Evolutionary conservation across 2,888 invertebrate genomes (phyloP).

Genomic region (Drosophila lutescens): DNA sequence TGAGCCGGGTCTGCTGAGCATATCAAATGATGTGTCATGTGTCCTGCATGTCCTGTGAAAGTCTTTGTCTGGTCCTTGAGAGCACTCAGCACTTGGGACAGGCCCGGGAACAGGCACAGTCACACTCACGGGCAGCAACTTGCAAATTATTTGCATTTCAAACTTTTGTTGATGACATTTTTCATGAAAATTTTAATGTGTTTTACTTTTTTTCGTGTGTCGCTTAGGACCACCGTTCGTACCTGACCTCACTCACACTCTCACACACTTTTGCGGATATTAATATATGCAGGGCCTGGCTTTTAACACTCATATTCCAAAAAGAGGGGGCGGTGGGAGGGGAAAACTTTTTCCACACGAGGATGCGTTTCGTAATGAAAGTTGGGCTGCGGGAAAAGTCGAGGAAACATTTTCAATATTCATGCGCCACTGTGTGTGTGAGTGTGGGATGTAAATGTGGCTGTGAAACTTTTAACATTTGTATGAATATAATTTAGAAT

Average conservation of each 20-base stretch:
- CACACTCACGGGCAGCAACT: slow-evolving; percentile 34
- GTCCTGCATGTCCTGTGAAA: slow-evolving; percentile 42
- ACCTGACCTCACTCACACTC: slow-evolving; percentile 25
- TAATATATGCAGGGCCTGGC: slow-evolving; percentile 78
- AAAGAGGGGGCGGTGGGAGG: slow-evolving; percentile 10
- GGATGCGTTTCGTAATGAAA: slow-evolving; percentile 74
- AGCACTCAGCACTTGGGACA: slow-evolving; percentile 59
- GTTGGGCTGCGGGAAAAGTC: slow-evolving; percentile 47
- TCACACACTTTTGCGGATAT: slow-evolving; percentile 66
- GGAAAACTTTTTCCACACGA: slow-evolving; percentile 72
- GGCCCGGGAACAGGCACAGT: slow-evolving; percentile 11
- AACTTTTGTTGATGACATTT: slow-evolving; percentile 81
- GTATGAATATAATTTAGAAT: slow-evolving; percentile 80
- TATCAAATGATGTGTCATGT: slow-evolving; percentile 60
- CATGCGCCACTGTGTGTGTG: slow-evolving; percentile 58
- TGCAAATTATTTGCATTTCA: slow-evolving; percentile 75
- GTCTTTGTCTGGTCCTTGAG: slow-evolving; percentile 63
- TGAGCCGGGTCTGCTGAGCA: slow-evolving; percentile 36
- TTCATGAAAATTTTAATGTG: slow-evolving; percentile 79
- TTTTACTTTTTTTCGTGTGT: slow-evolving; percentile 36
- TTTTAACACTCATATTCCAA: slow-evolving; percentile 63
- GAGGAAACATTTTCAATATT: slow-evolving; percentile 73
- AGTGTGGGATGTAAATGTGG: slow-evolving; percentile 61
- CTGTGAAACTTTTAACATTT: slow-evolving; percentile 72
- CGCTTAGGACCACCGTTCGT: slow-evolving; percentile 33